Evolutionary conservation across 2,888 invertebrate species (phyloP), one percentile per base, ranked within the genome.

Genomic region (Nesidiocoris tenuis): DNA sequence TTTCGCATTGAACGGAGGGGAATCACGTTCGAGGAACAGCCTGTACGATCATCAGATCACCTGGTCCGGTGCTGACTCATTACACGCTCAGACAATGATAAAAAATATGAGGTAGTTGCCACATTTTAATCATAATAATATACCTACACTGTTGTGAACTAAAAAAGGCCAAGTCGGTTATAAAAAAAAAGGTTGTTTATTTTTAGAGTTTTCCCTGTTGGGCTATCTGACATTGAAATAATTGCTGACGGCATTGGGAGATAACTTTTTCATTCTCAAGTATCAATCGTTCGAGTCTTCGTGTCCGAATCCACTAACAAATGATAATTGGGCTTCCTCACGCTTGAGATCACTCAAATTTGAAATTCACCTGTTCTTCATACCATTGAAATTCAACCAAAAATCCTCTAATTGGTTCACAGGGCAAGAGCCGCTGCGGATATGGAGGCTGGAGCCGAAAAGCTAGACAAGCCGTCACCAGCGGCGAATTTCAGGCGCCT

Each of bases 61-160:
- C 0, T 91, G 91, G 91, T 89, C 89, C 2, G 91, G 90, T 77
- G 88, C 88, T 12, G 87, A 88, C 39, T 87, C 77, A 3, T 64
- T 78, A 16, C 75, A 63, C 18, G 75, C 71, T 12, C 65, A 55
- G 25, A 71, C 78, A 7, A 68, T 78, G 21, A 74, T 77, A 22
- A 67, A 70, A 70, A 75, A 75, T 23, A 78, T 78, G 77, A 70
- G 61, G 70, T 70, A 70, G 1, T 12, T 18, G 22, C n/a, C n/a
- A n/a, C n/a, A n/a, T n/a, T n/a, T n/a, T n/a, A n/a, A n/a, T n/a
- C n/a, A n/a, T n/a, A n/a, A n/a, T 55, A 55, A n/a, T n/a, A n/a
- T n/a, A n/a, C n/a, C n/a, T n/a, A n/a, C n/a, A n/a, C n/a, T n/a
- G n/a, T n/a, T n/a, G n/a, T n/a, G n/a, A n/a, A n/a, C n/a, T n/a